Base-by-base conservation (phyloP, 2,888 invertebrate species). In the Hoplodrina ambigua region DNA sequence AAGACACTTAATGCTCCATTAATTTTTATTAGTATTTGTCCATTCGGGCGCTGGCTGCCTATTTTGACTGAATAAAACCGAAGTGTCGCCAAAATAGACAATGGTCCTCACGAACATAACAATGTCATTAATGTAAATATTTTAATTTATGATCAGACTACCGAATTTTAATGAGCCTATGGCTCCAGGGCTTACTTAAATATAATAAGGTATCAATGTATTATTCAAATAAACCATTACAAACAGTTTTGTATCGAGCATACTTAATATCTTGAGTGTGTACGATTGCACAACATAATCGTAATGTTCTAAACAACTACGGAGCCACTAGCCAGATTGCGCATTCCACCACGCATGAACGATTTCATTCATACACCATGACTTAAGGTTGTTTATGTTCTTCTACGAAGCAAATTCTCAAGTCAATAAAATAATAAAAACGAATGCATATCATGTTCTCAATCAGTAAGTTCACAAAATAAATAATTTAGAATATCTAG, bases 111-210 rank as follows among this genome's bases (percentile, higher is more conserved):
- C 25, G 52, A 17, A 46, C 44, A 75, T 41, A 69, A 63, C 44
- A 62, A 55, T 54, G n/a, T 30, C 46, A 73, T 66, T 73, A 56
- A 73, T 73, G 56, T 57, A 67, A 74, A 69, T 70, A 53, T 52
- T 64, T 46, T 55, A 62, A 62, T 69, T 55, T 65, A 73, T 56
- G 49, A 20, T 25, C 49, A 17, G 50, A 54, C 62, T 62, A 66
- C 20, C 5, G 67, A 67, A 58, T 74, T 66, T 66, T 54, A 69
- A 78, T 72, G 63, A 69, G 19, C n/a, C 17, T 8, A 25, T 61
- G 58, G 15, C 61, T 56, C 56, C 60, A 56, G 37, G 20, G 10
- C 53, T 10, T 41, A 60, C 20, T 56, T 44, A 66, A 52, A 50
- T 19, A 17, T 25, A n/a, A 50, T 61, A 46, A 46, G 46, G 46